These are phyloP conservation scores for Strigamia crassipes DNA, from an alignment of 2,888 invertebrate genomes.

Conservation along the genomic window DNA sequence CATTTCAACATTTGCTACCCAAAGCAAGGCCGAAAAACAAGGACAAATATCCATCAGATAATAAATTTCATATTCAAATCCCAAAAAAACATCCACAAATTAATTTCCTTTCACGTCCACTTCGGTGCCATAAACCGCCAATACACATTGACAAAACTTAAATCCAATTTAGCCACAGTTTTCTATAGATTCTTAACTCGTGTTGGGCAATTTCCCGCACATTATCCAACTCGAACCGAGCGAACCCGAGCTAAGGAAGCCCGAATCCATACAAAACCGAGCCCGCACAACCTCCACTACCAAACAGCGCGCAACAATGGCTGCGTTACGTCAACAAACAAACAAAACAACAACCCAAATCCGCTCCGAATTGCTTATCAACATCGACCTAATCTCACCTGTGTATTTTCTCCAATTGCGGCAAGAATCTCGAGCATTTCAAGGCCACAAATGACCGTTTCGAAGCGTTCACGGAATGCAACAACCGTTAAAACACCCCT, in stretches of 20 bases:
- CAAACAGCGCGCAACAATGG: not conserved
- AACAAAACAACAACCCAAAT: no score
- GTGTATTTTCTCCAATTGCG: not conserved
- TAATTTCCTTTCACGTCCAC: no score
- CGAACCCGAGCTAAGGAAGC: not conserved
- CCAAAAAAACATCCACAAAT: no score
- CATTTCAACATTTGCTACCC: no score
- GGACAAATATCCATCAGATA: no score
- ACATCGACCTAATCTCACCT: no score
- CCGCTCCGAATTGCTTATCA: no score
- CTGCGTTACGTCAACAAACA: no score
- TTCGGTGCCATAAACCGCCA: no score
- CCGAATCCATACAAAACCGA: not conserved
- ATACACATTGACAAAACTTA: no score
- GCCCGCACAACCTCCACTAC: not conserved
- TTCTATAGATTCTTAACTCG: not conserved
- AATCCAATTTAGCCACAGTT: not conserved
- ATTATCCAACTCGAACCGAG: not conserved
- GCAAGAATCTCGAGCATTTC: not conserved
- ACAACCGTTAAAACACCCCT: constrained; percentile 12
- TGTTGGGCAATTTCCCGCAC: constrained; percentile 1
- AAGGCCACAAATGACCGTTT: not conserved
- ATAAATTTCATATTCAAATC: no score
- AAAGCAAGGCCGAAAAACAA: no score
- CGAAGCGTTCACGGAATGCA: not conserved